Conservation (phyloP, 2,113 vertebrate species). For the Microcebus jonahi region DNA sequence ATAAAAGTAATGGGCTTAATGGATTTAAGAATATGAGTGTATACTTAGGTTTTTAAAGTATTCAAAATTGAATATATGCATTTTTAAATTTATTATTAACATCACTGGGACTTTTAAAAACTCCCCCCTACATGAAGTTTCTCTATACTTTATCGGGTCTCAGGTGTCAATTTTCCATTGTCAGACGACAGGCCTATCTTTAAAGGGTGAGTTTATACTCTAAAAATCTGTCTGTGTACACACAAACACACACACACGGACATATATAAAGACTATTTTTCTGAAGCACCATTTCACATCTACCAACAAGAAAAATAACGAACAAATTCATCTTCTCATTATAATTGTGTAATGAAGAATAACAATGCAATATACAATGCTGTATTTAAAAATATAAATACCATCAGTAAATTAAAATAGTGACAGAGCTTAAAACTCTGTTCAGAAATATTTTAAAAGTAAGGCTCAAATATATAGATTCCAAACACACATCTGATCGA, state of each 20-base stretch:
- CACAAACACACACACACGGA: not conserved
- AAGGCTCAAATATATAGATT: conserved; percentile 64
- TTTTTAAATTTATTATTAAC: conserved; percentile 42
- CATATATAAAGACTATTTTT: conserved; percentile 33
- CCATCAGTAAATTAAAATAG: conserved; percentile 66
- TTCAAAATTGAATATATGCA: conserved; percentile 41
- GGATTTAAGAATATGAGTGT: not conserved
- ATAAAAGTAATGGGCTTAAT: conserved; percentile 6
- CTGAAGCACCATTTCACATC: conserved; percentile 76
- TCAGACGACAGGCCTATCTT: conserved; percentile 24
- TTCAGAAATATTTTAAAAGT: conserved; percentile 66
- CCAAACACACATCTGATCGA: conserved; percentile 33
- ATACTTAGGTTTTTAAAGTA: conserved; percentile 6
- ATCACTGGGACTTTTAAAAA: not conserved
- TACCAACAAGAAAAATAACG: conserved; percentile 67
- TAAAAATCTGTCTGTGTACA: conserved; percentile 37
- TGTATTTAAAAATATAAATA: conserved; percentile 73
- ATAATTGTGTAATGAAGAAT: conserved; percentile 40
- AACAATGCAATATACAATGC: conserved; percentile 57
- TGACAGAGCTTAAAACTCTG: conserved; percentile 52
- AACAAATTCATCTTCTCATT: conserved; percentile 56
- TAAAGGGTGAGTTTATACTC: conserved; percentile 24
- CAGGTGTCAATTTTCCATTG: conserved; percentile 54
- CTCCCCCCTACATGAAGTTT: not conserved
- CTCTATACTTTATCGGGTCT: conserved; percentile 13